Conservation (phyloP, 2,797 vertebrate genomes). For the Urocyon cinereoargenteus region DNA sequence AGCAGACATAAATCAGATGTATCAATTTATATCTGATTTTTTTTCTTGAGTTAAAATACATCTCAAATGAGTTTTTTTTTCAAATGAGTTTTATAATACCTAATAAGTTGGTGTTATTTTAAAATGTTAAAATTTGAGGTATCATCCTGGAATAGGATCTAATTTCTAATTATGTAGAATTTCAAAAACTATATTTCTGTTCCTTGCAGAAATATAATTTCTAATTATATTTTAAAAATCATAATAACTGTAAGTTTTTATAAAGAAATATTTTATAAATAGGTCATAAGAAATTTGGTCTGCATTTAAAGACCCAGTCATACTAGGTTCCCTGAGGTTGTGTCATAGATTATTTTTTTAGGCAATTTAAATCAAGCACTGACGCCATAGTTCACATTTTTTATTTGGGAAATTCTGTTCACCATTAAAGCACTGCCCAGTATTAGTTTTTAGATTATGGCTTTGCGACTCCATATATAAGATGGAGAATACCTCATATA, state of each 20-base stretch:
- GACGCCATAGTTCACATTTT: slow-evolving; percentile 58
- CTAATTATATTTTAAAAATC: slow-evolving; percentile 70
- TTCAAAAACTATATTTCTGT: slow-evolving; percentile 58
- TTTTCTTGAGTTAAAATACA: slow-evolving; percentile 51
- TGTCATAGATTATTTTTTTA: slow-evolving; percentile 46
- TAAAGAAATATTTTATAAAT: slow-evolving; percentile 71
- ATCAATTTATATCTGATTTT: slow-evolving; percentile 33
- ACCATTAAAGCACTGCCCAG: slow-evolving; percentile 64
- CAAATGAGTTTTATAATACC: slow-evolving; percentile 5
- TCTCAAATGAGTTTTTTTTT: slow-evolving; percentile 30
- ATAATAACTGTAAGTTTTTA: slow-evolving; percentile 52
- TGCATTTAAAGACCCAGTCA: slow-evolving; percentile 45
- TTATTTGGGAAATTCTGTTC: slow-evolving; percentile 60
- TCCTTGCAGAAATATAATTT: slow-evolving; percentile 56
- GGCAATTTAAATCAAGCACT: slow-evolving; percentile 61
- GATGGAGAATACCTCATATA: slow-evolving; percentile 74
- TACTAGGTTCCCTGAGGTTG: slow-evolving; percentile 32
- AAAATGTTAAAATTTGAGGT: slow-evolving; percentile 63
- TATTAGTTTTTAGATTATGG: slow-evolving; percentile 59
- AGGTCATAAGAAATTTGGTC: slow-evolving; percentile 62
- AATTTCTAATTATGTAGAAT: slow-evolving; percentile 60
- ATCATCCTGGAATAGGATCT: slow-evolving; percentile 39
- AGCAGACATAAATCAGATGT: slow-evolving; percentile 41
- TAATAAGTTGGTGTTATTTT: slow-evolving; percentile 56
- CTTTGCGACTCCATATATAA: slow-evolving; percentile 62